These are phyloP conservation scores for Nicator chloris DNA, from an alignment of 2,113 vertebrate genomes.

Conservation along the genomic window DNA sequence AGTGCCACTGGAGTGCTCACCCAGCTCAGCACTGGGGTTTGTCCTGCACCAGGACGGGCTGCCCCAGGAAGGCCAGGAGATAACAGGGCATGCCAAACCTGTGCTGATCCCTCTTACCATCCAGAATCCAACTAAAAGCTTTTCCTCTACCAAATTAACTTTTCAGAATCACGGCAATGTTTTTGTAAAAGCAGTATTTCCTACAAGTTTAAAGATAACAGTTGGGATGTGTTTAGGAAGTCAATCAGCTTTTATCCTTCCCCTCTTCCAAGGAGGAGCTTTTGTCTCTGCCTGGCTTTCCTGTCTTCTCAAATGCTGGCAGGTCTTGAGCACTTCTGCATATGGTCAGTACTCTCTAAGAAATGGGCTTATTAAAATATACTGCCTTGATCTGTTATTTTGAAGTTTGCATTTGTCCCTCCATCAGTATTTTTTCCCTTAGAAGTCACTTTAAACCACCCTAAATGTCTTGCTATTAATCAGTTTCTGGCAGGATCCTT, in stretches of 20 bases:
- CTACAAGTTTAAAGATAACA: no score
- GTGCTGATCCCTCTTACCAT: neutral
- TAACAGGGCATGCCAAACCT: neutral
- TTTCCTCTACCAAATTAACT: neutral
- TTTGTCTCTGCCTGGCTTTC: neutral
- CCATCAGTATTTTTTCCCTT: neutral
- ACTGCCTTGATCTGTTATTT: neutral
- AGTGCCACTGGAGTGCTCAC: neutral
- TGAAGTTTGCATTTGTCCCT: neutral
- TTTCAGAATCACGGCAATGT: neutral
- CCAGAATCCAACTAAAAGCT: neutral
- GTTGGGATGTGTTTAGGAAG: neutral
- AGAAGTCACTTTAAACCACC: neutral
- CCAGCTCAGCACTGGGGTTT: neutral
- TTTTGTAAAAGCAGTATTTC: neutral
- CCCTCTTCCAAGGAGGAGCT: neutral
- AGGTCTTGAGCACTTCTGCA: neutral
- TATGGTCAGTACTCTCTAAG: neutral
- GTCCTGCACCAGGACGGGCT: neutral
- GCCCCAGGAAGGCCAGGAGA: neutral
- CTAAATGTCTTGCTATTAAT: neutral
- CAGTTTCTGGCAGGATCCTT: neutral
- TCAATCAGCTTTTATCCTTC: neutral
- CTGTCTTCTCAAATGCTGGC: neutral
- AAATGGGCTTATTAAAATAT: neutral